Evolutionary conservation across 2,113 vertebrate species (phyloP).

Genomic region (Acanthochromis polyacanthus): DNA sequence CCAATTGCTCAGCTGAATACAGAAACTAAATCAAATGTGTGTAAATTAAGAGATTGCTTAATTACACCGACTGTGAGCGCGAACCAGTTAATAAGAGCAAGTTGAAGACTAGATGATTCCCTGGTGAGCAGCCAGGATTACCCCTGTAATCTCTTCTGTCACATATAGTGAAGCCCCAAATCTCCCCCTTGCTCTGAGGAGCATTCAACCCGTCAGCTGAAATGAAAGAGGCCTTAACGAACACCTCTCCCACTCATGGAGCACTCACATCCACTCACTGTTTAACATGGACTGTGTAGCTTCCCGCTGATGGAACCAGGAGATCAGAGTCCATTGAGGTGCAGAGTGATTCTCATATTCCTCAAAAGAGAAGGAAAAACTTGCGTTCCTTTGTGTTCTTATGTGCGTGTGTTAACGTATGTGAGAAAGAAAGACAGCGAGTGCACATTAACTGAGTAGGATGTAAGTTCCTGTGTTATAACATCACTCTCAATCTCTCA

Average conservation of each 20-base stretch:
- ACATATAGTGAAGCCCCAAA: conserved; percentile 88
- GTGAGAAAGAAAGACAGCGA: conserved; percentile 4
- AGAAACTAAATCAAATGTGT: conserved; percentile 77
- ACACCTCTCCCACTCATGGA: conserved; percentile 72
- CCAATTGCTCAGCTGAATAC: conserved; percentile 76
- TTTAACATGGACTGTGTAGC: conserved; percentile 71
- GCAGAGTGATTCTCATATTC: conserved; percentile 56
- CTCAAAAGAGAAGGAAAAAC: conserved; percentile 58
- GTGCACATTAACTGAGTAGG: conserved; percentile 8
- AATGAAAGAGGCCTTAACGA: conserved; percentile 78
- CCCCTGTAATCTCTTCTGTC: conserved; percentile 89
- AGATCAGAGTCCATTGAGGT: conserved; percentile 71
- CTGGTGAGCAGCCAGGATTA: conserved; percentile 85
- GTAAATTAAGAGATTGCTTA: conserved; percentile 80
- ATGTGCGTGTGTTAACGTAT: background rate
- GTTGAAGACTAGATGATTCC: conserved; percentile 87
- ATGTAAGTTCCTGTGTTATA: conserved; percentile 17
- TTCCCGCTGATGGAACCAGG: conserved; percentile 57
- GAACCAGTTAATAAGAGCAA: conserved; percentile 87
- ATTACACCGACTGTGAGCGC: conserved; percentile 74
- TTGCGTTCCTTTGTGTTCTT: conserved; percentile 39
- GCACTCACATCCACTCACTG: conserved; percentile 63
- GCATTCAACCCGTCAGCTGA: conserved; percentile 86
- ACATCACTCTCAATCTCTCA: conserved; percentile 1
- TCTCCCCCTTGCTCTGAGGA: conserved; percentile 86